These are phyloP conservation scores for Muricea muricata DNA, from an alignment of 92 coral and sea anemone species.

Conservation along the genomic window DNA sequence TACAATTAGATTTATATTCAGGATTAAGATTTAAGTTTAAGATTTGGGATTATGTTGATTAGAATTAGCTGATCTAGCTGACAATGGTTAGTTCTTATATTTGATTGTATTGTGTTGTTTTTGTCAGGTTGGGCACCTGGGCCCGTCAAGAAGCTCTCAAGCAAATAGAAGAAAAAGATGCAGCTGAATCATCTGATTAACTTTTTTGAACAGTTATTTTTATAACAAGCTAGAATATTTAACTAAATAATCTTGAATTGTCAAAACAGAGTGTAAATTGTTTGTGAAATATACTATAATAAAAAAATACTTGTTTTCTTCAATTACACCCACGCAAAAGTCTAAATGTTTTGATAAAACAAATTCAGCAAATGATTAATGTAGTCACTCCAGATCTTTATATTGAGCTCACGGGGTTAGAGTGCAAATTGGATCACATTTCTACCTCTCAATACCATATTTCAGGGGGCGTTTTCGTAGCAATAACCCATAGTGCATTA, in stretches of 20 bases:
- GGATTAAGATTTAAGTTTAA: not conserved
- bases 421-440: too few species aligned
- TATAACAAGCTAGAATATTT: not conserved
- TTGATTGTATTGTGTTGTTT: too few species aligned
- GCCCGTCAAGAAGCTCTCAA: conserved; percentile 87
- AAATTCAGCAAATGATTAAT: too few species aligned
- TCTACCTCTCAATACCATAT: not conserved
- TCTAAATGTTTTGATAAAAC: too few species aligned
- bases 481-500: not conserved
- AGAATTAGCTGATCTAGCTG: too few species aligned
- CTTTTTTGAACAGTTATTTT: not conserved
- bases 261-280: not conserved
- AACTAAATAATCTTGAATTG: not conserved
- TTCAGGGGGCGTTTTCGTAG: not conserved
- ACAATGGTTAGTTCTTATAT: too few species aligned
- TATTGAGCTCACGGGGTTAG: too few species aligned
- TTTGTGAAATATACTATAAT: not conserved
- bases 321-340: too few species aligned
- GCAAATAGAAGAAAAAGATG: conserved; percentile 83
- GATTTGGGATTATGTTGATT: not conserved
- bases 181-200: conserved; percentile 53
- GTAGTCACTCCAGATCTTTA: too few species aligned
- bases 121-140: conserved; percentile 87
- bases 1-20: too few species aligned
- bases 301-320: not conserved